Evolutionary conservation across 2,113 vertebrate genomes (phyloP).

Genomic region (Clarias batrachus): DNA sequence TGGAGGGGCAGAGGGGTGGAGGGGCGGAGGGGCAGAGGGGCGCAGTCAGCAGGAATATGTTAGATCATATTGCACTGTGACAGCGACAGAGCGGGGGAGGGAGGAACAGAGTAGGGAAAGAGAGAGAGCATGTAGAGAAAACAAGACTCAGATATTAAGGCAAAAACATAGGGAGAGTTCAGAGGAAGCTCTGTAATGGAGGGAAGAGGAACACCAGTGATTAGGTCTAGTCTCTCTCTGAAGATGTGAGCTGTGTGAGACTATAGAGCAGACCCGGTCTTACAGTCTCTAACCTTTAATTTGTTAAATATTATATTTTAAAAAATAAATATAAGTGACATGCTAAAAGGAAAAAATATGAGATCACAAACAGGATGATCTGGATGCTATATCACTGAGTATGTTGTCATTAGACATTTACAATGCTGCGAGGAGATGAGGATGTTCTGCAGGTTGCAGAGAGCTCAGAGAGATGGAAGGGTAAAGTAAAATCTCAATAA

Average conservation of each 20-base stretch:
- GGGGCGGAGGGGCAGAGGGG: not conserved
- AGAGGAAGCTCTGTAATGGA: not conserved
- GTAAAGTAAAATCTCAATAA: too few relatives aligned
- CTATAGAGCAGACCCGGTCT: not conserved
- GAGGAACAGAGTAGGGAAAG: not conserved
- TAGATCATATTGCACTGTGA: conserved; percentile 32
- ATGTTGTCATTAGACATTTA: not conserved
- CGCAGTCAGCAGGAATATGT: conserved; percentile 5
- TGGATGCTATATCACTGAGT: not conserved
- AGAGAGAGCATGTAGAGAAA: not conserved
- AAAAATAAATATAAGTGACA: not conserved
- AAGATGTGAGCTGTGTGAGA: not conserved
- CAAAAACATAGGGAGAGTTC: not conserved
- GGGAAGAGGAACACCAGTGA: not conserved
- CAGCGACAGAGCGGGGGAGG: conserved; percentile 3
- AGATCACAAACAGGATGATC: not conserved
- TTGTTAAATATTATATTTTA: not conserved
- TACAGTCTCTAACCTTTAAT: not conserved
- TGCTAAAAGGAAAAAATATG: not conserved
- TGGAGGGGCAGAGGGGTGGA: not conserved
- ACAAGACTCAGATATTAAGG: not conserved
- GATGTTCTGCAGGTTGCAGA: not conserved
- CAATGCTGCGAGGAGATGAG: not conserved
- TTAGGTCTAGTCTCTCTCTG: not conserved
- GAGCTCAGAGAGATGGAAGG: not conserved